Percentiles rank a stretch among this genome's conserved stretches.
These are phyloP conservation scores for Mesorhabditis sp. DNA, from an alignment of 2,888 invertebrate species.

Conservation along the genomic window DNA sequence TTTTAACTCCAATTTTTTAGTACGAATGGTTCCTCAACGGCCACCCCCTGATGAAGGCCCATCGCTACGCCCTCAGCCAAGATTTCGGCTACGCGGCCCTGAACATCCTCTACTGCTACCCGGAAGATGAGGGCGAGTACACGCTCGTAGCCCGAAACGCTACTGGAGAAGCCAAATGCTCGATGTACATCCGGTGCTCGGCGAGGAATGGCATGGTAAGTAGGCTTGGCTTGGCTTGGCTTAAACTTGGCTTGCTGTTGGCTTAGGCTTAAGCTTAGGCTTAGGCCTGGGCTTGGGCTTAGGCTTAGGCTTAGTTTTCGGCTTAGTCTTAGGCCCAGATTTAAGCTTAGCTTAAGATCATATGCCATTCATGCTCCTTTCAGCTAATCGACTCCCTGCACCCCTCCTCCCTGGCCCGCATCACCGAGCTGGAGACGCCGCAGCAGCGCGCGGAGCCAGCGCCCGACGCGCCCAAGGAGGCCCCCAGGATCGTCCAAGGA, in stretches of 20 bases:
- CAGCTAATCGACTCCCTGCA: slow-evolving; percentile 80
- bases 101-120: slow-evolving; percentile 89
- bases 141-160: slow-evolving; percentile 70
- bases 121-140: slow-evolving; percentile 92
- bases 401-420: slow-evolving; percentile 85
- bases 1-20: slow-evolving; percentile 57
- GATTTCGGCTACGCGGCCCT: slow-evolving; percentile 96
- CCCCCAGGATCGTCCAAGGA: slow-evolving; percentile 78
- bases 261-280: too few relatives aligned
- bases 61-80: slow-evolving; percentile 73
- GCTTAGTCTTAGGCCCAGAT: background rate
- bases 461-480: slow-evolving; percentile 75
- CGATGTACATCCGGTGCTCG: slow-evolving; percentile 66
- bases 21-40: slow-evolving; percentile 97
- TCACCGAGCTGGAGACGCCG: slow-evolving; percentile 75
- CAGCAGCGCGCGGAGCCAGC: slow-evolving; percentile 68
- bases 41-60: slow-evolving; percentile 70
- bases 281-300: too few relatives aligned
- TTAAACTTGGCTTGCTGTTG: background rate
- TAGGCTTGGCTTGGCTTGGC: background rate
- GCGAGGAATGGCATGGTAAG: slow-evolving; percentile 39
- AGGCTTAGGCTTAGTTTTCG: slow-evolving; percentile 47
- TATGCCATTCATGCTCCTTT: slow-evolving; percentile 10
- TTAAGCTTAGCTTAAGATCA: background rate
- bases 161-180: slow-evolving; percentile 87